Percentiles rank a stretch among this genome's conserved stretches.
phyloP scores from a whole-genome alignment of 2,797 vertebrate genomes.

The Pachyuromys duprasi region DNA sequence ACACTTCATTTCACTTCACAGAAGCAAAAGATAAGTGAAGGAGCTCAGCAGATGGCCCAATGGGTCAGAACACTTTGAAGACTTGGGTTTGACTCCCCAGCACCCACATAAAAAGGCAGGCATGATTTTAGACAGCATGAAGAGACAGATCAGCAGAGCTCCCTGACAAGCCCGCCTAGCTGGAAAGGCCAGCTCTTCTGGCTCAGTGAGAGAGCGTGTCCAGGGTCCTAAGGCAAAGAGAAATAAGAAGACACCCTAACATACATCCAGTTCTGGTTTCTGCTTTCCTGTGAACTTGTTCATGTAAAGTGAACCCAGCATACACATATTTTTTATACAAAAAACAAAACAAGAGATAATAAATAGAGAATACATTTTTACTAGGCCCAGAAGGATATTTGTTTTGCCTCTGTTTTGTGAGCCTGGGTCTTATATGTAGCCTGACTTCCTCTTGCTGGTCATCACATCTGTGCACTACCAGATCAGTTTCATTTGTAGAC shows the following conservation, averaged over 20 bases:
- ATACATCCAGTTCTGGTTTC: background rate
- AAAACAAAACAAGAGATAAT: background rate
- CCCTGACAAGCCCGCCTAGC: background rate
- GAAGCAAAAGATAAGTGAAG: background rate
- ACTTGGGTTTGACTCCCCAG: no score
- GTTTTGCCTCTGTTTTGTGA: background rate
- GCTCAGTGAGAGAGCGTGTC: background rate
- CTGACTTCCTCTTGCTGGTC: background rate
- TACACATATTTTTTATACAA: no score
- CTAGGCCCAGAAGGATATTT: background rate
- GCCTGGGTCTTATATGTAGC: background rate
- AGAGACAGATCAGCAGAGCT: background rate
- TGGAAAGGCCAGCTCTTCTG: background rate
- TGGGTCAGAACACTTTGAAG: background rate
- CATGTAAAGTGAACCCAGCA: background rate
- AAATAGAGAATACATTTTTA: background rate
- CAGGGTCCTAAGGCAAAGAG: background rate
- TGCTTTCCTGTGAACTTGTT: background rate
- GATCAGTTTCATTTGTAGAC: background rate
- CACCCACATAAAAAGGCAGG: background rate
- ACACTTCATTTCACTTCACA: background rate
- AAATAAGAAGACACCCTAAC: background rate
- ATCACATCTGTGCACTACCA: background rate
- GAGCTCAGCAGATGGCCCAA: background rate
- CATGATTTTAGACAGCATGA: background rate